A percentile compares a stretch with the other conserved stretches of the same genome.
Conservation (phyloP, 2,113 vertebrate genomes). For the Pimephales promelas region DNA sequence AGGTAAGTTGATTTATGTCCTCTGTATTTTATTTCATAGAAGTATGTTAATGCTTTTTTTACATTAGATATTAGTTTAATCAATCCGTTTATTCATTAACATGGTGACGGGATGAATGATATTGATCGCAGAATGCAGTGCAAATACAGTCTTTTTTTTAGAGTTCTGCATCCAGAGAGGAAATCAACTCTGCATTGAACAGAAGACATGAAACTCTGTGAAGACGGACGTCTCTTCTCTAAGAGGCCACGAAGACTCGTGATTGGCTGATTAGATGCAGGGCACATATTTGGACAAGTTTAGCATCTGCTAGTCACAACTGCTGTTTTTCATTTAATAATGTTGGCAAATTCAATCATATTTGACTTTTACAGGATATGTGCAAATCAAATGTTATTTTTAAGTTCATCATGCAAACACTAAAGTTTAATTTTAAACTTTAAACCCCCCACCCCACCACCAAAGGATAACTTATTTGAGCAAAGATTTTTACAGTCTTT, state of each 20-base stretch:
- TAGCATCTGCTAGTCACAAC: conserved; percentile 40
- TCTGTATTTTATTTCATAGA: background rate
- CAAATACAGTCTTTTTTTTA: conserved; percentile 31
- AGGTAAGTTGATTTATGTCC: conserved; percentile 61
- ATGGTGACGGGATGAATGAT: background rate
- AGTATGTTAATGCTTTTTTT: background rate
- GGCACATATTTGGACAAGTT: conserved; percentile 47
- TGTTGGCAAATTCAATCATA: background rate
- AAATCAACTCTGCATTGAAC: conserved; percentile 41
- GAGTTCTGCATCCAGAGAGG: conserved; percentile 30
- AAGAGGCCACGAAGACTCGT: conserved; percentile 33
- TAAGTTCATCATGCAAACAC: background rate
- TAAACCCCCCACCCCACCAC: too few species aligned
- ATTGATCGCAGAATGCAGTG: background rate
- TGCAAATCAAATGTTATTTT: background rate
- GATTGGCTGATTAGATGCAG: conserved; percentile 39
- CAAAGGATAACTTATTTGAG: background rate
- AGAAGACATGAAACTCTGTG: conserved; percentile 32
- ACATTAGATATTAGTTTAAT: background rate
- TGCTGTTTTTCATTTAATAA: conserved; percentile 44
- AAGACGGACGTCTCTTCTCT: conserved; percentile 39
- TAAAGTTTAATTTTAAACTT: background rate
- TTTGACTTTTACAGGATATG: background rate
- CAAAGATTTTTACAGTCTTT: background rate
- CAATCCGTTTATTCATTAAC: background rate